These are phyloP conservation scores for Drosophila phalerata DNA, from an alignment of 2,888 invertebrate genomes.

Conservation along the genomic window DNA sequence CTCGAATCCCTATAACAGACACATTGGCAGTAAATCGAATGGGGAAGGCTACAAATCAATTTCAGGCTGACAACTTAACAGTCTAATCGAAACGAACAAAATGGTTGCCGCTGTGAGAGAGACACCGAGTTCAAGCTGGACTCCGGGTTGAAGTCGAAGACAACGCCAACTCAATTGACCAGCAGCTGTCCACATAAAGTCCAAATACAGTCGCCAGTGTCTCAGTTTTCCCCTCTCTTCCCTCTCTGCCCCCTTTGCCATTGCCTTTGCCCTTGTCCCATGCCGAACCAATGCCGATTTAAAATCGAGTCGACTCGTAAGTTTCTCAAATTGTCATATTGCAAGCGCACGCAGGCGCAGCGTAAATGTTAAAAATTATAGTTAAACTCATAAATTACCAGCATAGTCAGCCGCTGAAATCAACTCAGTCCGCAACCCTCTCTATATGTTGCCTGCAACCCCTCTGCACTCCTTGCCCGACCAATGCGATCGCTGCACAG, in stretches of 20 bases:
- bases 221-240: neutral
- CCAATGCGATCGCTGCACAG: conserved; percentile 36
- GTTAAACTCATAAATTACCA: conserved; percentile 83
- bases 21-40: conserved; percentile 25
- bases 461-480: neutral
- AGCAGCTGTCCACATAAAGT: conserved; percentile 76
- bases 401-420: conserved; percentile 72
- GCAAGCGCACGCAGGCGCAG: conserved; percentile 82
- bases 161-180: conserved; percentile 78
- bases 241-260: neutral
- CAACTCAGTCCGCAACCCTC: neutral
- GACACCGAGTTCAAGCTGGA: conserved; percentile 15
- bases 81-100: conserved; percentile 81
- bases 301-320: conserved; percentile 24
- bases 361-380: conserved; percentile 83
- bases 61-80: conserved; percentile 82
- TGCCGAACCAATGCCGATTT: conserved; percentile 14
- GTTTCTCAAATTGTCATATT: conserved; percentile 74
- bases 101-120: conserved; percentile 70
- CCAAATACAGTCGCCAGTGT: conserved; percentile 68
- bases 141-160: conserved; percentile 8
- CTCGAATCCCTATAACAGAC: conserved; percentile 32
- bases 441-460: neutral
- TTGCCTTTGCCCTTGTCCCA: conserved; percentile 4
- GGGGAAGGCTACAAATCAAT: conserved; percentile 79